phyloP scores from a whole-genome alignment of 2,888 invertebrate genomes.

The Tryphoninae sp. region DNA sequence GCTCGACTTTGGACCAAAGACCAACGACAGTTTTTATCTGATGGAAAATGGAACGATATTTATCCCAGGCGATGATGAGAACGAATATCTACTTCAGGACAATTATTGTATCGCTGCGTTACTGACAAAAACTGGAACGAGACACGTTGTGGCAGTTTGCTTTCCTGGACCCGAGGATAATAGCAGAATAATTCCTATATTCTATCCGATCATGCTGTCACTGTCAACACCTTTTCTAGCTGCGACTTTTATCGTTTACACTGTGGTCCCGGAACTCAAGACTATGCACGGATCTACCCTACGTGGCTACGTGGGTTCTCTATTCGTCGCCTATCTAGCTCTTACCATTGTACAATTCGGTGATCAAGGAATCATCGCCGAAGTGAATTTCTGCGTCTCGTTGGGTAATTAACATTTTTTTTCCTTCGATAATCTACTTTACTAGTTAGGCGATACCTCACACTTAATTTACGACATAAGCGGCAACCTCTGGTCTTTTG shows the following conservation, averaged over 20 bases:
- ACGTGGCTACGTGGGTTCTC: slow-evolving; percentile 71
- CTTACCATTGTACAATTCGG: slow-evolving; percentile 71
- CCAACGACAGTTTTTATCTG: slow-evolving; percentile 68
- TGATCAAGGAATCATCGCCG: slow-evolving; percentile 26
- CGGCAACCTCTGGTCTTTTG: too few relatives aligned
- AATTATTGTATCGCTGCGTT: slow-evolving; percentile 70
- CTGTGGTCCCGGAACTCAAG: slow-evolving; percentile 73
- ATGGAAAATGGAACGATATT: slow-evolving; percentile 70
- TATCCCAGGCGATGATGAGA: slow-evolving; percentile 44
- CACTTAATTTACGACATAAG: too few relatives aligned
- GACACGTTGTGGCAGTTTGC: slow-evolving; percentile 66
- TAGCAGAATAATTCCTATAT: slow-evolving; percentile 25
- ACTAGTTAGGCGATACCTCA: too few relatives aligned
- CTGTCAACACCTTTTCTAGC: slow-evolving; percentile 73
- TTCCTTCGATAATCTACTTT: too few relatives aligned
- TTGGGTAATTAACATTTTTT: slow-evolving; percentile 61
- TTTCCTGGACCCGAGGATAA: slow-evolving; percentile 47
- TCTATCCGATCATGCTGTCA: slow-evolving; percentile 68
- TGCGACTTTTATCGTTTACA: slow-evolving; percentile 74
- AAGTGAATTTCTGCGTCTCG: slow-evolving; percentile 61
- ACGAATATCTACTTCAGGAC: neutral
- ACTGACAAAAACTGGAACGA: slow-evolving; percentile 33
- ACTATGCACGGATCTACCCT: slow-evolving; percentile 76
- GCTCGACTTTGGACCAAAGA: slow-evolving; percentile 25
- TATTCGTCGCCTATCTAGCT: slow-evolving; percentile 72